Evolutionary conservation across 64 coral and sea anemone species (phyloP), one percentile per base, ranked within the genome.

Genomic region (Trachythela sp.): DNA sequence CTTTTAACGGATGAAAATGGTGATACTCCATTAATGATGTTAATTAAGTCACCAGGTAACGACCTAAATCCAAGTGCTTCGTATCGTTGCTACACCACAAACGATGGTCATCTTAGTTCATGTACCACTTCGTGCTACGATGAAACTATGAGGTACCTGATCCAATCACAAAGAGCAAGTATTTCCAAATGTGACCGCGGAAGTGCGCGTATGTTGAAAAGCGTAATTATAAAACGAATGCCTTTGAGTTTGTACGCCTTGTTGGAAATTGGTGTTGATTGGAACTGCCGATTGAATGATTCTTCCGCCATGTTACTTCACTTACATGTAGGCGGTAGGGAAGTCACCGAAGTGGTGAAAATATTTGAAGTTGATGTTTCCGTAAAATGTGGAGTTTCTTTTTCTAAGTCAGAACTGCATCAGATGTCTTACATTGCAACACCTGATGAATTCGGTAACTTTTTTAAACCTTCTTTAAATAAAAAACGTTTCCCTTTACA

Each of bases 321-420:
- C 8, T 54, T 89, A 14, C 54, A 83, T 4, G 72, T 75, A 3
- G 83, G 86, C 1, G 35, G 59, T 1, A 77, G 54, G 8, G 45
- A 31, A 36, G 84, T 88, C n/a, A 86, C 87, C 15, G 67, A 54
- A 24, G 27, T 86, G 13, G 83, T 94, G 20, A 83, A 84, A 9
- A 71, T 35, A 3, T 48, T 86, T 22, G 5, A 60, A 17, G 80
- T 88, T 51, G 22, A 30, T 9, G 70, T 94, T 52, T 40, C 31
- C 1, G 52, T 94, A 15, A 59, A 94, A 70, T 94, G 93, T 48
- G 48, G 43, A 2, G 39, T 42, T n/a, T 80, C 77, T 0, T 85
- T 88, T 29, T 86, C 77, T n/a, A 9, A 33, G 37, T 94, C 93
- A 9, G 89, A 94, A 40, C 89, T 89, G 0, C 93, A 94, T 80